A percentile compares a stretch with the other conserved stretches of the same genome.
Evolutionary conservation across 2,888 invertebrate species (phyloP).

Genomic region (Thelaira solivaga): DNA sequence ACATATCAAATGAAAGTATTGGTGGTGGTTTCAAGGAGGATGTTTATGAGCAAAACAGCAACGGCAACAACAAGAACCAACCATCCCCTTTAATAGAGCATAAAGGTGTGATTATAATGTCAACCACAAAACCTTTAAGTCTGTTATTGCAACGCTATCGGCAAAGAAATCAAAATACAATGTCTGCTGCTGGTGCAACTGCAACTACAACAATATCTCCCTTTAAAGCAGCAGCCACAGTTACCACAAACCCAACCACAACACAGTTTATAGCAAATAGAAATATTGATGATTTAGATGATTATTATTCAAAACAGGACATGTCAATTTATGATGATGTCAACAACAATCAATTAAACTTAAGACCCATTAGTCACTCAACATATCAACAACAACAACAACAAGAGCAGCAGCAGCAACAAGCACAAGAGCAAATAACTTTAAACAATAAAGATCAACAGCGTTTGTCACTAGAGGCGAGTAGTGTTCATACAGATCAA

Average conservation of each 20-base stretch:
- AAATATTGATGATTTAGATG: constrained; percentile 64
- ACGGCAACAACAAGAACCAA: no score
- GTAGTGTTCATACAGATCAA: constrained; percentile 16
- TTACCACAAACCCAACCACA: constrained; percentile 8
- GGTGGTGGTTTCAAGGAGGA: constrained; percentile 63
- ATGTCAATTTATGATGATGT: constrained; percentile 77
- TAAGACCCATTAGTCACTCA: constrained; percentile 70
- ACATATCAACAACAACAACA: constrained; percentile 71
- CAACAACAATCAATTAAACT: constrained; percentile 76
- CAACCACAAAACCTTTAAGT: constrained; percentile 41
- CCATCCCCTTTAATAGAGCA: constrained; percentile 19
- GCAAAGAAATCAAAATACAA: constrained; percentile 19
- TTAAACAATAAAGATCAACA: constrained; percentile 61
- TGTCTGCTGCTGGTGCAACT: constrained; percentile 48
- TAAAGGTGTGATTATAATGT: constrained; percentile 19
- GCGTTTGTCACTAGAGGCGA: constrained; percentile 15
- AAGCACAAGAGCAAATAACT: constrained; percentile 12
- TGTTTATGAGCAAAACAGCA: constrained; percentile 49
- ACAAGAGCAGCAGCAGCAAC: constrained; percentile 5
- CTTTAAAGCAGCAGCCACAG: background rate
- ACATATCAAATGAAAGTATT: constrained; percentile 76
- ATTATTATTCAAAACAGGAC: constrained; percentile 74
- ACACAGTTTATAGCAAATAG: constrained; percentile 53
- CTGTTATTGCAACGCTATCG: constrained; percentile 27
- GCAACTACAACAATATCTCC: constrained; percentile 46